Evolutionary conservation across 2,113 vertebrate species (phyloP).

Genomic region (Agapornis roseicollis): DNA sequence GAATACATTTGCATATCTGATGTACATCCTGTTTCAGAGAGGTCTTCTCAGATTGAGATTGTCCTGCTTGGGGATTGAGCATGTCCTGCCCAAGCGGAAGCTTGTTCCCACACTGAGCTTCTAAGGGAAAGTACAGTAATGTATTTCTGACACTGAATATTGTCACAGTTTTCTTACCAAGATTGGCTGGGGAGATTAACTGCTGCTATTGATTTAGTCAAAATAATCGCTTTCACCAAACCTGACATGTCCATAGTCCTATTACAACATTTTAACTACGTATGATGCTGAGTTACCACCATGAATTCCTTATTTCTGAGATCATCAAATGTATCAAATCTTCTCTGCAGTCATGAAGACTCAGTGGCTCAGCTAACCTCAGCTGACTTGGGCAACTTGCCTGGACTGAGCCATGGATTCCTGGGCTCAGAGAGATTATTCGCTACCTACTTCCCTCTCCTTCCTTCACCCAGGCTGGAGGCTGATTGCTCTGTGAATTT

Average conservation of each 20-base stretch:
- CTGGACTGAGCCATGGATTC: not conserved
- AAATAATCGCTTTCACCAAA: not conserved
- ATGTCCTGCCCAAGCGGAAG: not conserved
- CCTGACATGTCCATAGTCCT: not conserved
- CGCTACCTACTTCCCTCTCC: not conserved
- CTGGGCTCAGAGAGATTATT: not conserved
- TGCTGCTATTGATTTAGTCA: not conserved
- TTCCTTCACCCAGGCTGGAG: not conserved
- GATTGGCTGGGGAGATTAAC: conserved; percentile 2
- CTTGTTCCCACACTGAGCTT: not conserved
- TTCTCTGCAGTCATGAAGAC: not conserved
- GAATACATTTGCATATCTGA: not conserved
- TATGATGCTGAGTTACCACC: not conserved
- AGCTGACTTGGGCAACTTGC: not conserved
- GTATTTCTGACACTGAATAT: not conserved
- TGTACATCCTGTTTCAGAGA: not conserved
- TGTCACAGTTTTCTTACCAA: not conserved
- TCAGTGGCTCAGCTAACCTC: not conserved
- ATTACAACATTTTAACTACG: not conserved
- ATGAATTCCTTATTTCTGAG: not conserved
- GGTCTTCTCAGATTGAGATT: not conserved
- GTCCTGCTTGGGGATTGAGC: accelerated
- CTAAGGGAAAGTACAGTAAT: conserved; percentile 9
- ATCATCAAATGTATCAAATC: not conserved
- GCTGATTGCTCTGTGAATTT: conserved; percentile 33